Evolutionary conservation across 2,888 invertebrate species (phyloP), one percentile per base, ranked within the genome.

Genomic region (Terebella lapidaria): DNA sequence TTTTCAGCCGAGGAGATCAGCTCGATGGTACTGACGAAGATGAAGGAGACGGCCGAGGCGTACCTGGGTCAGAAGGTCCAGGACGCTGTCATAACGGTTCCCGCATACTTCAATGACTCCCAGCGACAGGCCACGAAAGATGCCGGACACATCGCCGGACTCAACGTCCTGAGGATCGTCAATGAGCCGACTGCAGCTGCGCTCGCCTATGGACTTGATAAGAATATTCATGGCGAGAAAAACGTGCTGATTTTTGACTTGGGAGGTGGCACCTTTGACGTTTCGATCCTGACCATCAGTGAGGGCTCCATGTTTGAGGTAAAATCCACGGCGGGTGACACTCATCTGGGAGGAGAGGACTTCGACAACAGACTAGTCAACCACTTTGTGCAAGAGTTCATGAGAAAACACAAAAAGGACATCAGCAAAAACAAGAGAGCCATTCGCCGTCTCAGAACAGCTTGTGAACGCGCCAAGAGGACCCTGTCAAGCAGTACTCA

Each of bases 231-330:
- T 22, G 82, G 80, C 35, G 84, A 84, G 69, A 74, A 81, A 18
- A 84, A 86, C 71, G 84, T 86, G 0, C 80, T 86, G n/a, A n/a
- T n/a, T n/a, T n/a, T n/a, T n/a, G n/a, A n/a, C n/a, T n/a, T n/a
- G n/a, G n/a, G n/a, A n/a, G 94, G 95, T 77, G 94, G 93, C 71
- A 94, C 93, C 68, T 94, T 95, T 80, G 94, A 95, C 84, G 94
- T 94, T 29, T 94, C 94, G 61, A 90, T 95, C 74, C 84, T 95
- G 72, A 92, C 92, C 68, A 95, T 95, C 76, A 94, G 94, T 82
- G 94, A 94, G 88, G 94, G 81, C 10, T 35, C 42, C 85, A 86
- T 87, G 67, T 95, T 95, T 80, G 94, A 95, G 78, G 94, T 94
- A 52, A 93, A 92, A 75, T 89, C 94, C 4, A 95, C 93, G 18